These are phyloP conservation scores for Drosophila nebulosa DNA, from an alignment of 1,140 invertebrate species.

Conservation along the genomic window DNA sequence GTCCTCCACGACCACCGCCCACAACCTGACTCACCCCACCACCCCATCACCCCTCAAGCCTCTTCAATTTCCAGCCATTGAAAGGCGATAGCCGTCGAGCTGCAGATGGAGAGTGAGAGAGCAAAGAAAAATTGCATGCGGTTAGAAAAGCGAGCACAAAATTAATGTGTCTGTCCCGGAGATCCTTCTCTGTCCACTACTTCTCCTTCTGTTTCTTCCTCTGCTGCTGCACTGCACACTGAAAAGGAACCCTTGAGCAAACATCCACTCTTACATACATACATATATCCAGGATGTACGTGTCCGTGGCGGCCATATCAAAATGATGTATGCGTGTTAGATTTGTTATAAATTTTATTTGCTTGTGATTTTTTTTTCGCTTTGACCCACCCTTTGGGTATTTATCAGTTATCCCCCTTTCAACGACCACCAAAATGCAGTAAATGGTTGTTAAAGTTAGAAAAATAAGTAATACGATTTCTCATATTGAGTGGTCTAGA, in stretches of 20 bases:
- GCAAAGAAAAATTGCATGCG: constrained; percentile 74
- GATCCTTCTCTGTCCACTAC: constrained; percentile 2
- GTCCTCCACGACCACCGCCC: not conserved
- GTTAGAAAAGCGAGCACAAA: constrained; percentile 69
- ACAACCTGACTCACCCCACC: not conserved
- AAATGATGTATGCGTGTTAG: constrained; percentile 76
- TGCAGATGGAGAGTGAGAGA: not conserved
- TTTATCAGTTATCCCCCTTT: constrained; percentile 5
- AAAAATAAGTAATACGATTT: not conserved
- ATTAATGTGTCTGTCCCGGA: constrained; percentile 70
- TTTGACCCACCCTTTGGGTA: not conserved
- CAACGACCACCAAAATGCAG: constrained; percentile 34
- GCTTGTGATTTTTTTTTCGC: constrained; percentile 35
- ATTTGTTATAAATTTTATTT: constrained; percentile 79
- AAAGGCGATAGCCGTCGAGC: constrained; percentile 60
- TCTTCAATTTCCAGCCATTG: constrained; percentile 51
- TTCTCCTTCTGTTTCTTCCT: not conserved
- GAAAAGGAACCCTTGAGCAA: constrained; percentile 58
- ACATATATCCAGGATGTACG: constrained; percentile 49
- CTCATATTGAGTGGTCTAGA: not conserved
- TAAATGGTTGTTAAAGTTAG: constrained; percentile 46
- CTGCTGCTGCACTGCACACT: constrained; percentile 3
- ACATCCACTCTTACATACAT: not conserved
- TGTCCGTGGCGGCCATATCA: constrained; percentile 66
- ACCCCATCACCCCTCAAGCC: not conserved